Evolutionary conservation across 1,140 invertebrate species (phyloP), one percentile per base, ranked within the genome.

Genomic region (Bombus huntii): DNA sequence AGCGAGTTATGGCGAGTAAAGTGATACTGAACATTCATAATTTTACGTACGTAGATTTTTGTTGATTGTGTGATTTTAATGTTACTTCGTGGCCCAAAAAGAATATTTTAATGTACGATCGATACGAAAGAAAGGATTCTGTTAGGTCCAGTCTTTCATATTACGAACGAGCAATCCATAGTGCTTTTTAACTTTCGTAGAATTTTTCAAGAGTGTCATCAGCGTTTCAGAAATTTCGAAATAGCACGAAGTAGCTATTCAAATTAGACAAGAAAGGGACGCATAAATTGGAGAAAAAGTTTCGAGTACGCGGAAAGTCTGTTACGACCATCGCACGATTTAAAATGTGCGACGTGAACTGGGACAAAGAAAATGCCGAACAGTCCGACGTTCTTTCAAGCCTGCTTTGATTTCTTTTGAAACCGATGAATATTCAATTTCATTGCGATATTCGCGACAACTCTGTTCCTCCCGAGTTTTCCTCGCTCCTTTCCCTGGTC

Each of bases 381-480:
- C 72, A 76, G 66, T 83, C 59, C 72, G 44, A 39, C n/a, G 81
- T 83, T 76, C 81, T 53, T 76, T 76, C 42, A 22, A 65, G 81
- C 57, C 72, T 5, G 81, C 34, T 83, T 83, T 76, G 71, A 74
- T 87, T 89, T 81, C 78, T 77, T 85, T 66, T 72, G 68, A 78
- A 84, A 59, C 78, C 37, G 18, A 44, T 84, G 85, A 73, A 83
- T 89, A 76, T 83, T 73, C 71, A 83, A 76, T 83, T 83, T 66
- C 72, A 76, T 83, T 31, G 59, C 37, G 81, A 83, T 76, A 83
- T 53, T 31, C 73, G 42, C 28, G 80, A 22, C 28, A 18, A 10
- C 42, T 47, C 8, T 66, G 15, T 66, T 34, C 13, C 12, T 6
- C 59, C 62, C 31, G 66, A 65, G 57, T 34, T 81, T 86, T 31